phyloP scores from a whole-genome alignment of 2,113 vertebrate species.

The Mormyrus lacerda region DNA sequence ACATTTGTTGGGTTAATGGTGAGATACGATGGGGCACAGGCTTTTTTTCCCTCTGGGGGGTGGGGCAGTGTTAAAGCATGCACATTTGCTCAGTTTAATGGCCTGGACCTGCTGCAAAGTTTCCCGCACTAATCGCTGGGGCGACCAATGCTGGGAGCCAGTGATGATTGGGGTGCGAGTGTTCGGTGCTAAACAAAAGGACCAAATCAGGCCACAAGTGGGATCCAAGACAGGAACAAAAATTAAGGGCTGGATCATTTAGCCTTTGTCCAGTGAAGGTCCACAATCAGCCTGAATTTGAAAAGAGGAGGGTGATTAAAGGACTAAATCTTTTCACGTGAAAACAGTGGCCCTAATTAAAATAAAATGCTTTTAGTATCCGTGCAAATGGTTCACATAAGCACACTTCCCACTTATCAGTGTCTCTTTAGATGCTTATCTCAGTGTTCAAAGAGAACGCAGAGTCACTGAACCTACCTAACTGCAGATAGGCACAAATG shows the following conservation, averaged over 20 bases:
- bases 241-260: neutral
- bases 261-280: neutral
- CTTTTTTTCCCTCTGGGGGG: neutral
- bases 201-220: conserved; percentile 10
- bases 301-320: neutral
- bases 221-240: neutral
- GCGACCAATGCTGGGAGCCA: neutral
- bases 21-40: neutral
- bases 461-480: neutral
- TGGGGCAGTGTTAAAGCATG: neutral
- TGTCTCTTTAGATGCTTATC: neutral
- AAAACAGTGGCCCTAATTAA: neutral
- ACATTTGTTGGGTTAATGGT: conserved; percentile 21
- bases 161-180: neutral
- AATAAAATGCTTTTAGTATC: neutral
- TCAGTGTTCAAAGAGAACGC: conserved; percentile 9
- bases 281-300: neutral
- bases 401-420: conserved; percentile 1
- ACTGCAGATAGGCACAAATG: neutral
- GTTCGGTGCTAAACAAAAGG: neutral
- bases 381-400: neutral
- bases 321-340: neutral
- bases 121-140: neutral
- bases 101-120: neutral
- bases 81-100: conserved; percentile 6